Conservation (phyloP, 2,888 invertebrate species). For the Sycophila texana region DNA sequence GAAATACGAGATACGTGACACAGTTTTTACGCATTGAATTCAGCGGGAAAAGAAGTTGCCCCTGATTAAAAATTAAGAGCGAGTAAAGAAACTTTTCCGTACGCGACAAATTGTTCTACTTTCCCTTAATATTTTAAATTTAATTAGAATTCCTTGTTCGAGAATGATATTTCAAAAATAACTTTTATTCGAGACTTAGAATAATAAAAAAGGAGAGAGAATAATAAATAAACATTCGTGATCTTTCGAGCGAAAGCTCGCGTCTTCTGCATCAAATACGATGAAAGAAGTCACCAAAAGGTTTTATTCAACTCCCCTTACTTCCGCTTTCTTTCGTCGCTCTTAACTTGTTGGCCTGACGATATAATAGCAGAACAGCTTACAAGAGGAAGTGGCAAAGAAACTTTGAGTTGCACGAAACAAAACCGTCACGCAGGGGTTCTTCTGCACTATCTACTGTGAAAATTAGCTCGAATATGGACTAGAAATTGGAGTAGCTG, state of each 20-base stretch:
- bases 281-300: constrained; percentile 11
- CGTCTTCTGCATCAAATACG: not conserved
- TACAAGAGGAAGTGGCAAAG: not conserved
- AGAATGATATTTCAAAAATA: not conserved
- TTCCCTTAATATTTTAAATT: not conserved
- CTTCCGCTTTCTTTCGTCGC: not conserved
- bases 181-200: not conserved
- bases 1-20: constrained; percentile 26
- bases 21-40: constrained; percentile 14
- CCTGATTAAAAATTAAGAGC: constrained; percentile 35
- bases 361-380: not conserved
- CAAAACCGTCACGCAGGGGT: too few species aligned
- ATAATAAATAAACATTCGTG: not conserved
- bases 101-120: constrained; percentile 4
- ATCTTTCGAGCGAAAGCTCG: not conserved
- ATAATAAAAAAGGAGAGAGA: not conserved
- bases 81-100: constrained; percentile 22
- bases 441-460: too few species aligned
- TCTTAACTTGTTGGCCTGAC: not conserved
- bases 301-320: constrained; percentile 3
- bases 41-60: not conserved
- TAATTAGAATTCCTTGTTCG: not conserved
- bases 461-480: too few species aligned
- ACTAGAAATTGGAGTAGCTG: too few species aligned
- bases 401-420: not conserved